phyloP scores from a whole-genome alignment of 2,113 vertebrate genomes.

The Larimichthys crocea region DNA sequence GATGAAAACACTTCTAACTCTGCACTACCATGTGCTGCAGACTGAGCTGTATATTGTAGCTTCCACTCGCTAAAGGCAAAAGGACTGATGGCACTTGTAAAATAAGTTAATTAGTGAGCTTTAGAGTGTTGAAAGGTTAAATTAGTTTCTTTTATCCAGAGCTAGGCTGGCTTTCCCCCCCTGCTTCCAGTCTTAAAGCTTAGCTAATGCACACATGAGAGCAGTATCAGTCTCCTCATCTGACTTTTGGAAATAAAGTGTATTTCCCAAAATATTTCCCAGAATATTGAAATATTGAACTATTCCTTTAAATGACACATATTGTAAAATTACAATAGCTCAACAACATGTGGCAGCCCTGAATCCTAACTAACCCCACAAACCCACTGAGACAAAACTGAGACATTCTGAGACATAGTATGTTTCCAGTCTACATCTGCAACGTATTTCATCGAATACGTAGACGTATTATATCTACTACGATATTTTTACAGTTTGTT shows the following conservation, averaged over 20 bases:
- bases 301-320: background rate
- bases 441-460: background rate
- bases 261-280: background rate
- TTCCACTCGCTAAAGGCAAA: background rate
- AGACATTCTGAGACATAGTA: background rate
- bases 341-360: background rate
- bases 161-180: background rate
- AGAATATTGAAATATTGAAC: no score
- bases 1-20: no score
- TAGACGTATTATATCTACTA: background rate
- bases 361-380: background rate
- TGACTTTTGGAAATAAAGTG: background rate
- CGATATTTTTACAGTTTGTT: conserved; percentile 27
- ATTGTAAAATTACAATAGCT: background rate
- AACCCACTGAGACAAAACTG: background rate
- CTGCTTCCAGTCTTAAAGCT: background rate
- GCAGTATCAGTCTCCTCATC: background rate
- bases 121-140: background rate
- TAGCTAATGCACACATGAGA: background rate
- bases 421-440: conserved; percentile 42
- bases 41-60: no score
- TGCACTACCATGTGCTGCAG: no score
- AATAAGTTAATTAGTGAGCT: background rate
- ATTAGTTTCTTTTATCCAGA: background rate
- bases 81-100: background rate